phyloP scores from a whole-genome alignment of 2,888 invertebrate genomes.

The Pocota personata region DNA sequence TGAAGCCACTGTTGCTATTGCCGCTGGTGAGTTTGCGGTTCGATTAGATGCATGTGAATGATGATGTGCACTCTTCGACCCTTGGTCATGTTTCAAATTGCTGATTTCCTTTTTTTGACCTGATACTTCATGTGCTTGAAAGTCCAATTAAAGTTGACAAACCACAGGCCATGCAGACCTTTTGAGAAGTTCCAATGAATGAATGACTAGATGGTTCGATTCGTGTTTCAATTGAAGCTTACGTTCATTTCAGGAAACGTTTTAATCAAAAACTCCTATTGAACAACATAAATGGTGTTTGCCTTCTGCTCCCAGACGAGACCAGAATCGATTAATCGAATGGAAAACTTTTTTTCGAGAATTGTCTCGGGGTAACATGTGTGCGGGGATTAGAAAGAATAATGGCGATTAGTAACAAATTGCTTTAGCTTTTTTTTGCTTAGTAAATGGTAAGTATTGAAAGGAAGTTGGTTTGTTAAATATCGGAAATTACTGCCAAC shows the following conservation, averaged over 20 bases:
- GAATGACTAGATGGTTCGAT: background rate
- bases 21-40: slow-evolving; percentile 37
- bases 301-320: slow-evolving; percentile 2
- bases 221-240: background rate
- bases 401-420: slow-evolving; percentile 27
- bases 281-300: background rate
- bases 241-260: background rate
- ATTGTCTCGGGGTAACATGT: slow-evolving; percentile 10
- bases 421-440: slow-evolving; percentile 19
- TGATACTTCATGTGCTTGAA: background rate
- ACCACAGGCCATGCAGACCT: slow-evolving; percentile 18
- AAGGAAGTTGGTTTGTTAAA: slow-evolving; percentile 1
- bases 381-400: slow-evolving; percentile 14
- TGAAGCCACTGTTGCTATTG: slow-evolving; percentile 6
- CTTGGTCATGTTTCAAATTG: slow-evolving; percentile 21
- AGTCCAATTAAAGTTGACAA: slow-evolving; percentile 47
- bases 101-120: slow-evolving; percentile 4
- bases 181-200: slow-evolving; percentile 11
- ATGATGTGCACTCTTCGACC: slow-evolving; percentile 18
- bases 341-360: background rate
- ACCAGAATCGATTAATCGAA: slow-evolving; percentile 19
- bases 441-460: background rate
- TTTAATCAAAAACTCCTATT: slow-evolving; percentile 20
- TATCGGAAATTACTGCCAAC: slow-evolving; percentile 16
- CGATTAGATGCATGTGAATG: slow-evolving; percentile 40